Evolutionary conservation across 2,797 vertebrate genomes (phyloP).

Genomic region (Falco naumanni): DNA sequence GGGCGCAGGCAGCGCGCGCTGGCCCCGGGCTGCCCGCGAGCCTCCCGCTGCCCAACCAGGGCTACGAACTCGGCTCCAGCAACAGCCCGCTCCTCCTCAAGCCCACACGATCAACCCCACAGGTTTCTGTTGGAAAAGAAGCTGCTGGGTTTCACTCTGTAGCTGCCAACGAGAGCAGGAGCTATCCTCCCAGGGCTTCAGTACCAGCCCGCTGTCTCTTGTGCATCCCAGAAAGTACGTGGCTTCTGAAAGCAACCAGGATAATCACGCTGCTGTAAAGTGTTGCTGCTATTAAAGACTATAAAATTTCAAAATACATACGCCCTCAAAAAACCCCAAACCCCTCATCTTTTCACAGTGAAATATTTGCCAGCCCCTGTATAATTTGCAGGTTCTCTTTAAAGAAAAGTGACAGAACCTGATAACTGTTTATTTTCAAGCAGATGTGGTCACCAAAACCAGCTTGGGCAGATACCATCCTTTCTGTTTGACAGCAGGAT

Average conservation of each 20-base stretch:
- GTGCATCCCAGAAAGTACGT: not conserved
- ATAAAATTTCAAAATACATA: not conserved
- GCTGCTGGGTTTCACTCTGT: not conserved
- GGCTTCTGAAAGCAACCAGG: not conserved
- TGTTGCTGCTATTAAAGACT: not conserved
- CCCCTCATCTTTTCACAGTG: not conserved
- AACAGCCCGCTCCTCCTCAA: not conserved
- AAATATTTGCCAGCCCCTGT: not conserved
- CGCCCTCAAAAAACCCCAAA: not conserved
- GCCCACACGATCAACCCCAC: accelerated
- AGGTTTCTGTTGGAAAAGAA: too few species aligned
- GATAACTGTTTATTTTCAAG: not conserved
- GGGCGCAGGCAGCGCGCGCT: accelerated
- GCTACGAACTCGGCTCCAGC: accelerated
- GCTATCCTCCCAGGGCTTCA: not conserved
- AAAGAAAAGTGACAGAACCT: not conserved
- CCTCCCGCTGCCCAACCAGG: not conserved
- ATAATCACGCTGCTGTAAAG: not conserved
- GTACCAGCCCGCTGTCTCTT: not conserved
- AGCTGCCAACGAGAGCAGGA: not conserved
- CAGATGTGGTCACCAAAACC: not conserved
- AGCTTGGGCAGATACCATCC: not conserved
- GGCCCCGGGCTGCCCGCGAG: accelerated
- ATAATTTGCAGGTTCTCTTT: not conserved
- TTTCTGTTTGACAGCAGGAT: not conserved